Conservation (phyloP, 2,113 vertebrate species). For the Callipepla squamata region DNA sequence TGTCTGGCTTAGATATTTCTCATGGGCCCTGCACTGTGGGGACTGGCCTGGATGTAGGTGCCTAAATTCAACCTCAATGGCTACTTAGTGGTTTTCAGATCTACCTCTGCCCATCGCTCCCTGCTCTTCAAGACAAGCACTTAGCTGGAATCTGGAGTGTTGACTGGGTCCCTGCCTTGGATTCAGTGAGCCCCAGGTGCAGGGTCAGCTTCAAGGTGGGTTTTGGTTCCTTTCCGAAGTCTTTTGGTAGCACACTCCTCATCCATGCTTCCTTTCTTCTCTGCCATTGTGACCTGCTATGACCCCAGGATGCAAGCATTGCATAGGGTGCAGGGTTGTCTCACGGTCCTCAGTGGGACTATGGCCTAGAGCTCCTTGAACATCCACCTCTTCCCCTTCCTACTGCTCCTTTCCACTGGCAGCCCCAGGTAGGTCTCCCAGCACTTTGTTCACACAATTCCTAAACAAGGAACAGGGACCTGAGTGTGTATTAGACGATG, state of each 20-base stretch:
- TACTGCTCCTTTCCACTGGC: background rate
- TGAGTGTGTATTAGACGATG: background rate
- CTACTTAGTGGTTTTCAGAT: background rate
- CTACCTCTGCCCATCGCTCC: background rate
- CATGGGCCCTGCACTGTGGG: background rate
- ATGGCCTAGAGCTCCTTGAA: background rate
- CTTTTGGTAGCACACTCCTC: background rate
- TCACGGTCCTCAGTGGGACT: background rate
- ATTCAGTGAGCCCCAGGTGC: fast-evolving
- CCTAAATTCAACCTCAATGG: background rate
- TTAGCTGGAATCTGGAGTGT: background rate
- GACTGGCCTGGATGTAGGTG: background rate
- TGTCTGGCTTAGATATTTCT: background rate
- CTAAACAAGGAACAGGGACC: background rate
- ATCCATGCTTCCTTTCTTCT: background rate
- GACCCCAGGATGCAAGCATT: background rate
- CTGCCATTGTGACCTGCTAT: background rate
- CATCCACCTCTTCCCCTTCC: background rate
- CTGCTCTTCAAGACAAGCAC: background rate
- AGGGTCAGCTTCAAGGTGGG: background rate
- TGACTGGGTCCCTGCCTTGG: background rate
- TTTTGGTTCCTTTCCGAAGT: background rate
- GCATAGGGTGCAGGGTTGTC: background rate
- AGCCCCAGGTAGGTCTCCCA: background rate
- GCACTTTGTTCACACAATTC: background rate